Evolutionary conservation across 2,888 invertebrate species (phyloP).

Genomic region (Eustalomyia histrio): DNA sequence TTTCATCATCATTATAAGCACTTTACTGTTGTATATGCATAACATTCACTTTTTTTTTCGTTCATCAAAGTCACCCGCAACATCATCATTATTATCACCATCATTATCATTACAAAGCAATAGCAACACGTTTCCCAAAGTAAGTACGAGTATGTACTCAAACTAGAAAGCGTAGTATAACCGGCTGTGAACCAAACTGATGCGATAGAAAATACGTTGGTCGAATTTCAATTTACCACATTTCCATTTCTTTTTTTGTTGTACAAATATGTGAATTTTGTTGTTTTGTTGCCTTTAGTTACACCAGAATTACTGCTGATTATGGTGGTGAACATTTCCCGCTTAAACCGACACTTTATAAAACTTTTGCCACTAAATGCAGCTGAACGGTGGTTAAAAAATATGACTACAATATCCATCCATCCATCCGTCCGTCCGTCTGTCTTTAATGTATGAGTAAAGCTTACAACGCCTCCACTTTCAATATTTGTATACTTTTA

Average conservation of each 20-base stretch:
- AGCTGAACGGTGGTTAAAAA: constrained; percentile 33
- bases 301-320: constrained; percentile 28
- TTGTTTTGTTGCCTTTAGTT: background rate
- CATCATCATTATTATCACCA: constrained; percentile 20
- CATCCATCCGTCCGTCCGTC: background rate
- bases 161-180: constrained; percentile 20
- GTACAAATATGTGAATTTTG: background rate
- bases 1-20: constrained; percentile 27
- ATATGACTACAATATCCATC: constrained; percentile 22
- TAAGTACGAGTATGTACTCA: background rate
- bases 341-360: constrained; percentile 29
- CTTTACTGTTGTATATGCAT: background rate
- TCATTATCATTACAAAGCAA: constrained; percentile 27
- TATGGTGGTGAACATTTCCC: constrained; percentile 46
- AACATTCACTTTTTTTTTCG: background rate
- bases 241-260: background rate
- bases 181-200: constrained; percentile 37
- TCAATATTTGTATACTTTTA: background rate
- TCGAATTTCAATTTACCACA: constrained; percentile 59
- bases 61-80: constrained; percentile 58
- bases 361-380: constrained; percentile 34
- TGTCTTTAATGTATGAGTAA: too few species aligned
- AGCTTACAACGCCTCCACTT: constrained; percentile 47
- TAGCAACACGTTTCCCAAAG: constrained; percentile 48
- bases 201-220: constrained; percentile 54